phyloP scores from a whole-genome alignment of 2,113 vertebrate species.

The Platichthys flesus region DNA sequence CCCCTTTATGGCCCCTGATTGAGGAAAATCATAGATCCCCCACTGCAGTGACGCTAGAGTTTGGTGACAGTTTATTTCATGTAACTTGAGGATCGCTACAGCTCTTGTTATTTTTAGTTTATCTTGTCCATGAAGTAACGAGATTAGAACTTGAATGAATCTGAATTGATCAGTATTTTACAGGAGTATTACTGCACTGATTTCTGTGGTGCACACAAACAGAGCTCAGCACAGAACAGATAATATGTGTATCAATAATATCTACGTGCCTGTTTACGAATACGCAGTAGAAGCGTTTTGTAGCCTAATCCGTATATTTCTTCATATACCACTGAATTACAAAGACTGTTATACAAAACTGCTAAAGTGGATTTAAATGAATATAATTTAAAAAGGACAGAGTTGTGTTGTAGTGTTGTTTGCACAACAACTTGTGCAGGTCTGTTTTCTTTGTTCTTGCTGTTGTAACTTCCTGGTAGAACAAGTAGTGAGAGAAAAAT shows the following conservation, averaged over 20 bases:
- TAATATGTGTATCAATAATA: background rate
- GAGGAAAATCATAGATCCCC: no score
- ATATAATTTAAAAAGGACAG: background rate
- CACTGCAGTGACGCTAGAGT: no score
- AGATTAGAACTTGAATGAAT: no score
- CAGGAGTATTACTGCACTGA: background rate
- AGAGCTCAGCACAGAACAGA: background rate
- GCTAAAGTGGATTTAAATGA: background rate
- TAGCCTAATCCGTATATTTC: no score
- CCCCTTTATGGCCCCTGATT: no score
- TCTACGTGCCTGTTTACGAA: background rate
- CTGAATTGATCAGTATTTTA: conserved; percentile 6
- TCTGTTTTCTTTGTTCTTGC: no score
- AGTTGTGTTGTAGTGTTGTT: background rate
- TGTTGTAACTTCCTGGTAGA: no score
- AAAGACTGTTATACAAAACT: background rate
- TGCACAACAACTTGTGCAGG: background rate
- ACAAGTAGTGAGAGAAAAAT: no score
- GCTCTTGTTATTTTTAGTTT: background rate
- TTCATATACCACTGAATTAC: no score
- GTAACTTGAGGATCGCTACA: background rate
- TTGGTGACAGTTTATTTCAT: background rate
- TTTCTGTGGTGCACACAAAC: no score
- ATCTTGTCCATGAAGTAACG: background rate
- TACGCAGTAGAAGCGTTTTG: no score